Evolutionary conservation across 2,113 vertebrate genomes (phyloP).

Genomic region (Platysternon megacephalum): DNA sequence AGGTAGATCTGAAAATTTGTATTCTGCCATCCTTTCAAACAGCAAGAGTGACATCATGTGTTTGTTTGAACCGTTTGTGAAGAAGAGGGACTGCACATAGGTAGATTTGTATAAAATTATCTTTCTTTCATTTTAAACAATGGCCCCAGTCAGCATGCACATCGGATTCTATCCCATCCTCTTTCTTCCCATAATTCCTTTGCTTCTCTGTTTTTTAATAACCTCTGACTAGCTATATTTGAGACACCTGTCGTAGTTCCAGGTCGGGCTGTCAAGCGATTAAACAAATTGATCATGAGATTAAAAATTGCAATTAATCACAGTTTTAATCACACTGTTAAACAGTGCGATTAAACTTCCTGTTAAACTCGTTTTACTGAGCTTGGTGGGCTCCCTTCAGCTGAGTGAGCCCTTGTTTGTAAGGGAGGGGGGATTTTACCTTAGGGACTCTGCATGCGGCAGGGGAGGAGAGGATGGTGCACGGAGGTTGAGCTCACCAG

Average conservation of each 20-base stretch:
- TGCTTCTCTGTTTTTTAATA: background rate
- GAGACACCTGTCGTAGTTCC: background rate
- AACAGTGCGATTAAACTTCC: too few relatives aligned
- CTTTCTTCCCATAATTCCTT: background rate
- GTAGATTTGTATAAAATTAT: background rate
- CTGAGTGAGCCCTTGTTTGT: too few relatives aligned
- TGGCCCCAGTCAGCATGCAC: background rate
- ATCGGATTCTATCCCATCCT: background rate
- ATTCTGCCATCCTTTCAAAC: background rate
- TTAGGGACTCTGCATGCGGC: too few relatives aligned
- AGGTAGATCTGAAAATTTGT: background rate
- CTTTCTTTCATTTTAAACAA: background rate
- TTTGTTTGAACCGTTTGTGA: background rate
- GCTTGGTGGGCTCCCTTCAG: too few relatives aligned
- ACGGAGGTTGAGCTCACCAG: too few relatives aligned
- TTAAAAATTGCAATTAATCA: too few relatives aligned
- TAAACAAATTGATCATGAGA: too few relatives aligned
- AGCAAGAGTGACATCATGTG: background rate
- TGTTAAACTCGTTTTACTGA: too few relatives aligned
- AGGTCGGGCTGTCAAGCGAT: background rate
- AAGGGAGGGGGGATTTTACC: too few relatives aligned
- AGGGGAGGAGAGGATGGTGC: too few relatives aligned
- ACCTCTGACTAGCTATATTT: accelerated
- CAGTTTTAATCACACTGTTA: too few relatives aligned
- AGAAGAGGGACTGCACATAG: background rate